These are phyloP conservation scores for Tetheella fluctuosa DNA, from an alignment of 2,888 invertebrate species.

Conservation along the genomic window DNA sequence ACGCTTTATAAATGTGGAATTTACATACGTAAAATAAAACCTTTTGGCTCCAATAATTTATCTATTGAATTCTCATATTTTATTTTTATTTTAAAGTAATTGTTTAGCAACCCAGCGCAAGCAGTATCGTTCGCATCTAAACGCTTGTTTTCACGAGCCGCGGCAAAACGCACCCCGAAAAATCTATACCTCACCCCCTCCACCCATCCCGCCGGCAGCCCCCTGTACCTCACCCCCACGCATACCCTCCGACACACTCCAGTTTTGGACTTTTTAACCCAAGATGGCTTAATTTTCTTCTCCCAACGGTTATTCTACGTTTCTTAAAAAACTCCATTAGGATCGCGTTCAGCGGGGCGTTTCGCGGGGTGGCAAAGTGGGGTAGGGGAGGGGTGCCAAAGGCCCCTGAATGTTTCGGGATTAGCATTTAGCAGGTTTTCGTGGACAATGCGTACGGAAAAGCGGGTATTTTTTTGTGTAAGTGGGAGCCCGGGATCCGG, in stretches of 20 bases:
- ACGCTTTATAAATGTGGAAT: too few relatives aligned
- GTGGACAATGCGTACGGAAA: constrained; percentile 50
- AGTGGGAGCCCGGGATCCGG: constrained; percentile 23
- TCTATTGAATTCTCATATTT: background rate
- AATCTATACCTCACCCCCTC: constrained; percentile 59
- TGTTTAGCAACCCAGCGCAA: constrained; percentile 24
- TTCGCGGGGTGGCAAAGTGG: constrained; percentile 19
- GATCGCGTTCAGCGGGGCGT: constrained; percentile 44
- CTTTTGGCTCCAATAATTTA: background rate
- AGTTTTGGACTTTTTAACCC: constrained; percentile 76
- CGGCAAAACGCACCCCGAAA: constrained; percentile 63
- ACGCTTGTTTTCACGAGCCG: constrained; percentile 61
- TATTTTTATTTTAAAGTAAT: background rate
- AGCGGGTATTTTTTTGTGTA: constrained; percentile 17
- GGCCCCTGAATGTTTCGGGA: constrained; percentile 44
- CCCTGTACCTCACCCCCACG: constrained; percentile 28
- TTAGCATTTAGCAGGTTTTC: constrained; percentile 58
- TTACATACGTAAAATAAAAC: background rate
- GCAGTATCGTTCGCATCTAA: constrained; percentile 50
- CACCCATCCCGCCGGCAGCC: constrained; percentile 24
- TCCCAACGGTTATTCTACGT: constrained; percentile 62
- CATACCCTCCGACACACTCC: constrained; percentile 46
- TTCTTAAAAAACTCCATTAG: constrained; percentile 73
- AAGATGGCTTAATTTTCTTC: constrained; percentile 80
- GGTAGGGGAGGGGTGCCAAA: constrained; percentile 20